Percentiles rank a stretch among this genome's conserved stretches.
phyloP scores from a whole-genome alignment of 1,140 invertebrate genomes.

The Bombus superbus region DNA sequence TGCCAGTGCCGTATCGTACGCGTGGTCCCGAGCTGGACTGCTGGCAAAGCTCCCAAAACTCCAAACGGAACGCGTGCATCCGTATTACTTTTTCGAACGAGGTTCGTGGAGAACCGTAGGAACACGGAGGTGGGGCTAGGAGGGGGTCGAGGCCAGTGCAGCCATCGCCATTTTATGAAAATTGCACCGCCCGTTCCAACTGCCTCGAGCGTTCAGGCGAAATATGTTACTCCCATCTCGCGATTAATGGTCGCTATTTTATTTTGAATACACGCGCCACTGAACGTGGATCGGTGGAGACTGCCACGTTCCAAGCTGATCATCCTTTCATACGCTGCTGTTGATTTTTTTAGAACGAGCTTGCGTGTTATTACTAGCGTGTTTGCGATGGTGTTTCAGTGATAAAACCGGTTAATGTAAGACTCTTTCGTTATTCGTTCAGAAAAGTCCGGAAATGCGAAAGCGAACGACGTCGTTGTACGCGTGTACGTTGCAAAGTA shows the following conservation, averaged over 20 bases:
- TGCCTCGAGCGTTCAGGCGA: slow-evolving; percentile 59
- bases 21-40: slow-evolving; percentile 10
- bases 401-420: neutral
- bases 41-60: slow-evolving; percentile 54
- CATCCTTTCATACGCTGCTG: neutral
- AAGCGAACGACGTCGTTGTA: too few relatives aligned
- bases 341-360: neutral
- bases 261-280: slow-evolving; percentile 61
- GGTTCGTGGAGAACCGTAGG: slow-evolving; percentile 5
- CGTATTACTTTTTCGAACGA: slow-evolving; percentile 72
- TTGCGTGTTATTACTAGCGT: neutral
- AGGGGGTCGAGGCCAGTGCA: slow-evolving; percentile 17
- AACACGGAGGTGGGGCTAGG: slow-evolving; percentile 11
- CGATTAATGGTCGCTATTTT: slow-evolving; percentile 75
- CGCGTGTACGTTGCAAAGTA: too few relatives aligned
- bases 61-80: slow-evolving; percentile 56
- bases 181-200: slow-evolving; percentile 72
- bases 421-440: too few relatives aligned
- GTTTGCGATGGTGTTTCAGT: neutral
- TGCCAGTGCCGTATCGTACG: slow-evolving; percentile 39
- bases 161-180: slow-evolving; percentile 76
- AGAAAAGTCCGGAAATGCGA: too few relatives aligned
- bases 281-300: neutral
- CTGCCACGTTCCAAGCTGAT: neutral
- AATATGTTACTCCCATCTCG: slow-evolving; percentile 69